Conservation (phyloP, 2,888 invertebrate species). For the Lasioglossum vierecki region DNA sequence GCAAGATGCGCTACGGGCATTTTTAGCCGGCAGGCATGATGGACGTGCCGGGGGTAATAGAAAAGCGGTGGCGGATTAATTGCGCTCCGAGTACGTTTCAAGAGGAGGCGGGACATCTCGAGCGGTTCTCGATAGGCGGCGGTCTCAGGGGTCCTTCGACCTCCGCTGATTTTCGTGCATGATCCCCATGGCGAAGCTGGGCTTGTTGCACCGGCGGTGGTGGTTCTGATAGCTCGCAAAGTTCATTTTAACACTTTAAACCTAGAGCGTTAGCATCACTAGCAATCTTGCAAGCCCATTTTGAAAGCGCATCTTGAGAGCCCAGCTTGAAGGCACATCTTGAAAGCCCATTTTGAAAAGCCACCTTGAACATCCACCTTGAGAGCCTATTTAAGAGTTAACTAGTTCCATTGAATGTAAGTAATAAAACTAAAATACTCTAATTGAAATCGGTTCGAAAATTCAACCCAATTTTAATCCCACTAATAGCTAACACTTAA, state of each 20-base stretch:
- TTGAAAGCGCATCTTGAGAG: neutral
- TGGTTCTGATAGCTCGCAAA: neutral
- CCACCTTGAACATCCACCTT: neutral
- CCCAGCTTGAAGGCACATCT: no score
- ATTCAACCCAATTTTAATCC: neutral
- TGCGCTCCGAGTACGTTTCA: constrained; percentile 22
- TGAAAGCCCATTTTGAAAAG: neutral
- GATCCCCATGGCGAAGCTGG: neutral
- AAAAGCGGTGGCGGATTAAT: constrained; percentile 56
- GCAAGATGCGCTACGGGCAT: constrained; percentile 38
- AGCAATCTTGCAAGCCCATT: neutral
- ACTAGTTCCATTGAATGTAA: neutral
- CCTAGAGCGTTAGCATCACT: no score
- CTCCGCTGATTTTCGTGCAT: neutral
- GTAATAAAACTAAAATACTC: neutral
- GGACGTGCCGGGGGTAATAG: constrained; percentile 57
- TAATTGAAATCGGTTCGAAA: neutral
- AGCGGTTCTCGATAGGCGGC: constrained; percentile 6
- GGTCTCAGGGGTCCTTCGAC: neutral
- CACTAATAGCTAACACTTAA: neutral
- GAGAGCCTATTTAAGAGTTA: neutral
- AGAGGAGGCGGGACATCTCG: neutral
- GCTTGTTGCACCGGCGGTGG: neutral
- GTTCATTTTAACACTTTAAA: neutral
- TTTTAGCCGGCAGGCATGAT: constrained; percentile 41